phyloP scores from a whole-genome alignment of 2,888 invertebrate genomes.

The Latheticus oryzae region DNA sequence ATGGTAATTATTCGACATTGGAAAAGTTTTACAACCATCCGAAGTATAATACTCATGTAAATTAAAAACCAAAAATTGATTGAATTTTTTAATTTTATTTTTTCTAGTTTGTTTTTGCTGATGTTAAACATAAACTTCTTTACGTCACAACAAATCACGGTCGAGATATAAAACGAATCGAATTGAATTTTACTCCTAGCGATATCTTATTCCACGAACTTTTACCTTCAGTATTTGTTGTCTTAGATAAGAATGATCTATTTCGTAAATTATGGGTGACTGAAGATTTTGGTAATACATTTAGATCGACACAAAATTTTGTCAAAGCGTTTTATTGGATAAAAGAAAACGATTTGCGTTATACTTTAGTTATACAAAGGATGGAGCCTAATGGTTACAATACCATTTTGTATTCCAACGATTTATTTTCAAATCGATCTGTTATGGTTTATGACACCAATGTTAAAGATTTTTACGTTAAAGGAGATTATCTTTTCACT shows the following conservation, averaged over 20 bases:
- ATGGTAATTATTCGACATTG: constrained; percentile 73
- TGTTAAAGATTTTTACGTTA: constrained; percentile 85
- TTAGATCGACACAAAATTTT: constrained; percentile 75
- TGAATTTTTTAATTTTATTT: constrained; percentile 45
- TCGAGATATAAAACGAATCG: constrained; percentile 71
- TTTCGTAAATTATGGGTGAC: constrained; percentile 81
- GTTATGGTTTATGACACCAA: constrained; percentile 65
- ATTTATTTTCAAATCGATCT: constrained; percentile 53
- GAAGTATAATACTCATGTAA: constrained; percentile 81
- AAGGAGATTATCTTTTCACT: constrained; percentile 88
- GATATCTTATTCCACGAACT: constrained; percentile 82
- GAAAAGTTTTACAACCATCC: constrained; percentile 90
- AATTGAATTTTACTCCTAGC: constrained; percentile 80
- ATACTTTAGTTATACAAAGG: constrained; percentile 76
- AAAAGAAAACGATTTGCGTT: constrained; percentile 62
- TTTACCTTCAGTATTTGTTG: constrained; percentile 76
- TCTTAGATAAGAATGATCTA: constrained; percentile 78
- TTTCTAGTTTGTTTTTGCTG: constrained; percentile 87
- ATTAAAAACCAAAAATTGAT: constrained; percentile 59
- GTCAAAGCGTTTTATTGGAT: constrained; percentile 86
- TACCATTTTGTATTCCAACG: constrained; percentile 66
- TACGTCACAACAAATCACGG: constrained; percentile 84
- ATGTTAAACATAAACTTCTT: constrained; percentile 79
- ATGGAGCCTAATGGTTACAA: constrained; percentile 72
- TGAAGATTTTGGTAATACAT: constrained; percentile 79